phyloP scores from a whole-genome alignment of 1,140 invertebrate species.

The Drosophila ficusphila region DNA sequence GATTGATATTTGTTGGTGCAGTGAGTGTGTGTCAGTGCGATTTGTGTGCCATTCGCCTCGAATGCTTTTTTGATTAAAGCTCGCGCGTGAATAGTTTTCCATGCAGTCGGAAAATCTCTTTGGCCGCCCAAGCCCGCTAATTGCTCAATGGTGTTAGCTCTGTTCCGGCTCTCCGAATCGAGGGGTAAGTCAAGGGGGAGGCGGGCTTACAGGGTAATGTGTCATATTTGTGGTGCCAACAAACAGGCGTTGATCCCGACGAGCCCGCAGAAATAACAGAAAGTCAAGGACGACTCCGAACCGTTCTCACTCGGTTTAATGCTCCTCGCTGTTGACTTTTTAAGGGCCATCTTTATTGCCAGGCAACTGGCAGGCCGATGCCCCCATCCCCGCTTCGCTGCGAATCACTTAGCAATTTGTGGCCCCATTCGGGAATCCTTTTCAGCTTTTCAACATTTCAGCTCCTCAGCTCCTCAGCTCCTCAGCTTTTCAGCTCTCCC shows the following conservation, averaged over 20 bases:
- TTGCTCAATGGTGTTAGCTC: constrained; percentile 41
- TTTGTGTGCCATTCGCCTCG: constrained; percentile 7
- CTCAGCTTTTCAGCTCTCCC: no score
- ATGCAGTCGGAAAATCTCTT: constrained; percentile 56
- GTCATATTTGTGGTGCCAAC: constrained; percentile 42
- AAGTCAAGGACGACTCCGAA: constrained; percentile 2
- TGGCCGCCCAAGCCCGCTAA: constrained; percentile 39
- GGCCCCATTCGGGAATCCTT: constrained; percentile 42
- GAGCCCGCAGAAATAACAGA: constrained; percentile 8
- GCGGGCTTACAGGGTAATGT: background rate
- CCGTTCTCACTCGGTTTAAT: constrained; percentile 48
- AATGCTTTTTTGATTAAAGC: constrained; percentile 66
- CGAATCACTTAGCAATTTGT: constrained; percentile 73
- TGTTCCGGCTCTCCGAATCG: constrained; percentile 23
- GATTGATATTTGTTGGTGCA: constrained; percentile 61
- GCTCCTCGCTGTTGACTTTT: constrained; percentile 64
- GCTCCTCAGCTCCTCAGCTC: no score
- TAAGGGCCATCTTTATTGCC: constrained; percentile 57
- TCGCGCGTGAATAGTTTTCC: constrained; percentile 57
- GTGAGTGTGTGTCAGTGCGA: constrained; percentile 24
- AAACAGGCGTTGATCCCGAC: constrained; percentile 42
- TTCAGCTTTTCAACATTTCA: constrained; percentile 40
- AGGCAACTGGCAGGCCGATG: constrained; percentile 31
- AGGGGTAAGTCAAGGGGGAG: constrained; percentile 65
- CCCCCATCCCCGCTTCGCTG: background rate